A percentile compares a stretch with the other conserved stretches of the same genome.
Evolutionary conservation across 2,113 vertebrate species (phyloP).

Genomic region (Trinectes maculatus): DNA sequence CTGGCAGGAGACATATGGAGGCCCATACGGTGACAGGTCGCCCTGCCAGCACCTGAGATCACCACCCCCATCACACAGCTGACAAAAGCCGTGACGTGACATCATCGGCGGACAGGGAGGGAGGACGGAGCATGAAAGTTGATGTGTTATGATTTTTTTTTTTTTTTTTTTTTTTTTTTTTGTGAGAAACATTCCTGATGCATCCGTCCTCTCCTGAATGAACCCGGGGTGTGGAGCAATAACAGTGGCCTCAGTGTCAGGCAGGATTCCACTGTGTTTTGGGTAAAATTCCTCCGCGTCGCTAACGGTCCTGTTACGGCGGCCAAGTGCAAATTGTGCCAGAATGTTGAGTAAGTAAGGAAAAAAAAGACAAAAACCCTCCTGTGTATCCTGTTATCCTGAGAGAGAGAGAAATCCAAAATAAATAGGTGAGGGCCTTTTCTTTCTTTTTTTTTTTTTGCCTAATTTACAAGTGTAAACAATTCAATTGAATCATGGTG

Average conservation of each 20-base stretch:
- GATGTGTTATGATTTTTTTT: neutral
- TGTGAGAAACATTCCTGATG: constrained; percentile 25
- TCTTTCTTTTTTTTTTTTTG: constrained; percentile 6
- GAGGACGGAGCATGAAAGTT: neutral
- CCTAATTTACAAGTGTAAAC: constrained; percentile 65
- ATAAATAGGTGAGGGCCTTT: constrained; percentile 41
- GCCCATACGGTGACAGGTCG: neutral
- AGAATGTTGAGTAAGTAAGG: constrained; percentile 59
- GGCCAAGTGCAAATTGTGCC: constrained; percentile 68
- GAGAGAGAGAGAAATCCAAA: constrained; percentile 23
- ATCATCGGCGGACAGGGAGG: neutral
- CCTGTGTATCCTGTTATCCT: constrained; percentile 48
- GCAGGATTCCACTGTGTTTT: constrained; percentile 79
- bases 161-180: too few species aligned
- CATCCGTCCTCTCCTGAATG: constrained; percentile 41
- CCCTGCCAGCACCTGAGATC: constrained; percentile 31
- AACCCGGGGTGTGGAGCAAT: constrained; percentile 71
- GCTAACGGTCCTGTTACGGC: constrained; percentile 58
- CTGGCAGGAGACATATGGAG: constrained; percentile 16
- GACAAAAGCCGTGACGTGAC: neutral
- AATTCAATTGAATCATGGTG: constrained; percentile 67
- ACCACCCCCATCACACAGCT: neutral
- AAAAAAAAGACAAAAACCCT: constrained; percentile 55
- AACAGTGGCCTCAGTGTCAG: constrained; percentile 70
- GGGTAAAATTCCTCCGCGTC: constrained; percentile 72